Base-by-base conservation (phyloP, 2,113 vertebrate species). In the Amphiprion ocellaris region DNA sequence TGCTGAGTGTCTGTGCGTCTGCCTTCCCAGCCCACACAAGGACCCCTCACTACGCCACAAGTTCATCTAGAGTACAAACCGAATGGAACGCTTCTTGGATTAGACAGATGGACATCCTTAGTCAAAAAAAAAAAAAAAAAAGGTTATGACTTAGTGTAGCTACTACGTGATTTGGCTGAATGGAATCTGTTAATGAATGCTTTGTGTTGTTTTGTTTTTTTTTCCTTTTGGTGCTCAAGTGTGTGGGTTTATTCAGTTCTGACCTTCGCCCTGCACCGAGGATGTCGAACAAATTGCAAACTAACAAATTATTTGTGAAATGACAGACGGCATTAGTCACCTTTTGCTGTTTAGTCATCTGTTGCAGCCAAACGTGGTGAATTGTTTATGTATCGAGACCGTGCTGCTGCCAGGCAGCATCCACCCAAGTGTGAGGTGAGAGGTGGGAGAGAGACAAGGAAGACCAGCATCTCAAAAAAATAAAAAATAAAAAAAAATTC, bases 1-100 rank as follows among this genome's bases (percentile, higher is more conserved):
- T 93, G 92, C 77, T 90, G 72, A 59, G 87, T 86, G 90, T 84
- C 87, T 85, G 82, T 70, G 74, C 30, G 44, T 69, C 90, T 83
- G 85, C 75, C 79, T 85, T 67, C 59, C 53, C 82, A 84, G 74
- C 82, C 73, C 87, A 89, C 82, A 83, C 64, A 50, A 74, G 75
- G 80, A 78, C 68, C 61, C 63, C 85, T 84, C 76, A 65, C 83
- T 23, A 77, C 28, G 80, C 58, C 52, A 77, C 79, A 72, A 91
- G 90, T 90, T 88, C 67, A 90, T 53, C 66, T n/a, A 49, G 64
- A 90, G 81, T 84, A 60, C 81, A 68, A 67, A 79, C 69, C 49
- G 37, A 90, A 84, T 69, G 69, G 30, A 86, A 30, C 69, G 63
- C 76, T 74, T 88, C 68, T 79, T 74, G 80, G 54, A 33, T 81